A percentile compares a stretch with the other conserved stretches of the same genome.
Evolutionary conservation across 2,113 vertebrate genomes (phyloP).

Genomic region (Turdus rufiventris): DNA sequence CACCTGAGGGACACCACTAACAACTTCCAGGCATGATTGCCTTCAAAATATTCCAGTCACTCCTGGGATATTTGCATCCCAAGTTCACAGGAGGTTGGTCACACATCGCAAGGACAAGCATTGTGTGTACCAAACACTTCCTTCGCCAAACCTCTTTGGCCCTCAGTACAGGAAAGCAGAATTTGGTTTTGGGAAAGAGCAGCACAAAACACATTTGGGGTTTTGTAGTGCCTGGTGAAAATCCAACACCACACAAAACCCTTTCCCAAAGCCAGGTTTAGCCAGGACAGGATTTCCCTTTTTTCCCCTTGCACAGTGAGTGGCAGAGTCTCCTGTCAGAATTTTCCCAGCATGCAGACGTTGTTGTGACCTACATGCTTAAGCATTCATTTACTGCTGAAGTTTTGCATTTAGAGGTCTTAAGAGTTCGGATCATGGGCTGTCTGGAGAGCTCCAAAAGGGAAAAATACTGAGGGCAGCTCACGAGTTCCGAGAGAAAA

Average conservation of each 20-base stretch:
- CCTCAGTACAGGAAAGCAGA: neutral
- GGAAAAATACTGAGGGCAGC: neutral
- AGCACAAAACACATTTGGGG: neutral
- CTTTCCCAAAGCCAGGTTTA: neutral
- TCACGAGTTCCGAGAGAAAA: neutral
- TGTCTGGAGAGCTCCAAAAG: neutral
- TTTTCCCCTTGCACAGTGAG: neutral
- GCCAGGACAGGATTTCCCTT: neutral
- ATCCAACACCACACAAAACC: neutral
- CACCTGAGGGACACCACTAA: neutral
- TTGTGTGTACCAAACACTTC: neutral
- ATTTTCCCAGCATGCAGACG: slow-evolving; percentile 6
- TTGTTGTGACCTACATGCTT: slow-evolving; percentile 47
- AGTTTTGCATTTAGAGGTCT: slow-evolving; percentile 39
- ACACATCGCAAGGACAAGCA: neutral
- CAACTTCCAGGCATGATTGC: neutral
- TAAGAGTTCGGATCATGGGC: neutral
- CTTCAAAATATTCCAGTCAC: neutral
- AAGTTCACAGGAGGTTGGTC: neutral
- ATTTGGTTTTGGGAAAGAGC: neutral
- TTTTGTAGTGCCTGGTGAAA: neutral
- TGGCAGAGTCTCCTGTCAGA: neutral
- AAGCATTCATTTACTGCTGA: slow-evolving; percentile 30
- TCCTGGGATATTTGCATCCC: neutral
- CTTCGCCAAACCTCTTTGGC: neutral